These are phyloP conservation scores for Xestia sexstrigata DNA, from an alignment of 2,888 invertebrate species.

Conservation along the genomic window DNA sequence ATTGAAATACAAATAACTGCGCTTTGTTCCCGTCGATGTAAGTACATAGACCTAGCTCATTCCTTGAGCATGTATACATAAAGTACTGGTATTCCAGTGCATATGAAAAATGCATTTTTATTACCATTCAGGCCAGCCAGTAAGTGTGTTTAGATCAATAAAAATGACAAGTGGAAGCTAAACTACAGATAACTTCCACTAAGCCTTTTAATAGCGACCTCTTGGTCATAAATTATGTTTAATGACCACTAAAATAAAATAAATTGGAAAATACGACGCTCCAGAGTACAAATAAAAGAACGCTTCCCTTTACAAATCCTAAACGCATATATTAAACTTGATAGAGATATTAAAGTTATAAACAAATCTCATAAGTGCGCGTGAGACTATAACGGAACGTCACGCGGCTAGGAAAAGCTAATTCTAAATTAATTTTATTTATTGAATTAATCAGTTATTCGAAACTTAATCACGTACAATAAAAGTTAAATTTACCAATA, in stretches of 20 bases:
- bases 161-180: slow-evolving; percentile 75
- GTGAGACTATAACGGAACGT: slow-evolving; percentile 40
- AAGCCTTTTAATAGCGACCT: slow-evolving; percentile 74
- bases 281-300: slow-evolving; percentile 68
- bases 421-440: slow-evolving; percentile 59
- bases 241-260: slow-evolving; percentile 80
- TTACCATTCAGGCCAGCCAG: slow-evolving; percentile 41
- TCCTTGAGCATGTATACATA: slow-evolving; percentile 28
- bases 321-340: slow-evolving; percentile 61
- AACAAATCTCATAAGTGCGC: slow-evolving; percentile 57
- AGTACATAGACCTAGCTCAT: slow-evolving; percentile 28
- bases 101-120: slow-evolving; percentile 57
- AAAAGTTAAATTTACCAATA: slow-evolving; percentile 54
- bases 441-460: slow-evolving; percentile 54
- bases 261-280: slow-evolving; percentile 76
- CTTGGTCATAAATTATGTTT: slow-evolving; percentile 78
- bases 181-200: slow-evolving; percentile 72
- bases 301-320: slow-evolving; percentile 62
- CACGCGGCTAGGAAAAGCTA: slow-evolving; percentile 32
- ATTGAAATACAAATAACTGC: slow-evolving; percentile 30
- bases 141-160: slow-evolving; percentile 74
- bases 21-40: slow-evolving; percentile 46
- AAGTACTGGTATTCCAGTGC: slow-evolving; percentile 33
- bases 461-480: slow-evolving; percentile 54
- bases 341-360: slow-evolving; percentile 69